Base-by-base conservation (phyloP, 2,797 vertebrate genomes). In the Epinephelus awoara region DNA sequence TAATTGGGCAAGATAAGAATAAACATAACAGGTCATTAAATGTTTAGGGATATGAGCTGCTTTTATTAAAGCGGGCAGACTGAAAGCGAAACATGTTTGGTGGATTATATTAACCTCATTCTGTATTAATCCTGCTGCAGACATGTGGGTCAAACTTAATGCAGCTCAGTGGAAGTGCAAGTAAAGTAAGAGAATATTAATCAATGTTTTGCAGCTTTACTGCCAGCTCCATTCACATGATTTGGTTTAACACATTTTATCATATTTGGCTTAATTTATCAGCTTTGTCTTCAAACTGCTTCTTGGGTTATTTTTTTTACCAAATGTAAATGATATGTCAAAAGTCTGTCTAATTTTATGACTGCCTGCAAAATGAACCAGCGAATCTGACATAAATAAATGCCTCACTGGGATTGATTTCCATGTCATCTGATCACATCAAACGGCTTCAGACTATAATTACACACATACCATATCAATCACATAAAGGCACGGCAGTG, bases 1-100 rank as follows among this genome's bases (percentile, higher is more conserved):
- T 91, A 89, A 90, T 49, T 85, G 83, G 86, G 52, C 61, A 44
- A 81, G 76, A 92, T 82, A 82, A 74, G 77, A 85, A 88, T 76
- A 72, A 85, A 82, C 79, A 85, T 11, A 83, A 75, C 70, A 77
- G 85, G 68, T 84, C 82, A 82, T 85, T 85, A 91, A 87, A 81
- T 78, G 82, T 90, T 89, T 68, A 67, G 68, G 79, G 75, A 85
- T 72, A 79, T 55, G 70, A 85, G 88, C 46, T 46, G 71, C 40
- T 81, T 79, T 72, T 73, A 88, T 78, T 83, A 51, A 67, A 72
- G 57, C 61, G 25, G 75, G 76, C 74, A 52, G 23, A 55, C 67
- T 72, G 73, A 66, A 29, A 83, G 71, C 38, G 21, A 69, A 80
- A 73, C 52, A 64, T 14, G 70, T 74, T 85, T 68, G 47, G 58